Base-by-base conservation (phyloP, 2,888 invertebrate genomes). In the Coelinius sp. region DNA sequence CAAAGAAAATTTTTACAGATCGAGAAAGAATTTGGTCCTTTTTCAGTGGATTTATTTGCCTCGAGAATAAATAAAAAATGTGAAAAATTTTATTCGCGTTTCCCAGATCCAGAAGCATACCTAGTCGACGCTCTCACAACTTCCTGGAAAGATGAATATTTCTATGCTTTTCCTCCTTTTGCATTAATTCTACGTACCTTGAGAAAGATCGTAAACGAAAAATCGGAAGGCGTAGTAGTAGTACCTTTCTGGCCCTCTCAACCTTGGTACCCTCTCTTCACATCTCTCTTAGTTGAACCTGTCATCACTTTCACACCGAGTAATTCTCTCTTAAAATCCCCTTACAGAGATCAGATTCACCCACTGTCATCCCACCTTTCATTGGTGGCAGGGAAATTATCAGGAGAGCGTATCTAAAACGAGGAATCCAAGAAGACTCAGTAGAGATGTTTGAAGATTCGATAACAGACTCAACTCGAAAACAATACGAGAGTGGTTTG, bases 121-220 rank as follows among this genome's bases (percentile, higher is more conserved):
- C 1, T 24, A 5, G 56, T 74, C 46, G 75, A 75, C 41, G 71
- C 74, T n/a, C 74, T 76, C 66, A 74, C 75, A n/a, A 22, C 75
- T 1, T 25, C 22, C 7, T 77, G 73, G 73, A 25, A 2, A 0
- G 35, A 73, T 0, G 20, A 68, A 25, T 12, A 38, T 0, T 74
- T 77, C 27, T 73, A 74, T 56, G 74, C 75, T 0, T 77, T 77
- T 14, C 74, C 75, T 1, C 75, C 75, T 4, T 74, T 78, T 14
- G 64, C 76, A 8, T 8, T 78, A 22, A 70, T 77, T 7, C n/a
- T 76, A 20, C 41, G 7, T 56, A 35, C 14, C 1, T 14, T 75
- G 2, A 20, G 53, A 31, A 78, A 78, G 38, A 73, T 75, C 24
- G 66, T 52, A 31, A 27, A 41, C 4, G 75, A 78, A 7, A 22